Conservation (phyloP, 2,888 invertebrate species). For the Microctonus hyperodae region DNA sequence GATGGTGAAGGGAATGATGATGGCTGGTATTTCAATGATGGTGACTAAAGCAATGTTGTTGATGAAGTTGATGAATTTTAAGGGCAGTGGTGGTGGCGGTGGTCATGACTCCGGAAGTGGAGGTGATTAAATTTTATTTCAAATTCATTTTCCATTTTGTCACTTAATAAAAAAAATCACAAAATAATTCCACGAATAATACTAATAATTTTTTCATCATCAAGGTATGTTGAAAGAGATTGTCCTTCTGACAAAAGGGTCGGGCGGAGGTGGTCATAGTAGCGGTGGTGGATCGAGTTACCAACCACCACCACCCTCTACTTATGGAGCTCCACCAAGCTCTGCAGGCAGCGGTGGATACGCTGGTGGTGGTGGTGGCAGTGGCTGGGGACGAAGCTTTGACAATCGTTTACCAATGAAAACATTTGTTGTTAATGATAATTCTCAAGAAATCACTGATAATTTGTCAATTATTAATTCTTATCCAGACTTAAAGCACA, state of each 20-base stretch:
- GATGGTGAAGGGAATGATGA: slow-evolving; percentile 70
- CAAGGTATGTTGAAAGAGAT: slow-evolving; percentile 55
- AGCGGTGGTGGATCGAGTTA: slow-evolving; percentile 49
- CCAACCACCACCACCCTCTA: slow-evolving; percentile 52
- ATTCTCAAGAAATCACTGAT: slow-evolving; percentile 25
- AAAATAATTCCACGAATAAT: too few species aligned
- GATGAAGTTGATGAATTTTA: slow-evolving; percentile 52
- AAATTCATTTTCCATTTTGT: too few species aligned
- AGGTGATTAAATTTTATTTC: slow-evolving; percentile 44
- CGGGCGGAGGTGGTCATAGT: slow-evolving; percentile 63
- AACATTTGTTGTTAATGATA: slow-evolving; percentile 39
- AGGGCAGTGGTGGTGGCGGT: slow-evolving; percentile 48
- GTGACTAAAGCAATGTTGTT: slow-evolving; percentile 67
- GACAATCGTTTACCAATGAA: slow-evolving; percentile 56
- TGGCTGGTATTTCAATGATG: slow-evolving; percentile 70
- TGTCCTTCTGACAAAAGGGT: slow-evolving; percentile 62
- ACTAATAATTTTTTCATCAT: neutral
- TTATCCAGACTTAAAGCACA: slow-evolving; percentile 9
- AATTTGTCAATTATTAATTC: slow-evolving; percentile 10
- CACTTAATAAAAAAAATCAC: slow-evolving; percentile 17
- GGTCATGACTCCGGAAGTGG: slow-evolving; percentile 57
- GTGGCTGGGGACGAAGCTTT: slow-evolving; percentile 66
- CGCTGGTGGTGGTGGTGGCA: slow-evolving; percentile 56
- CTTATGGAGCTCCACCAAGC: slow-evolving; percentile 54
- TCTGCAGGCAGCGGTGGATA: slow-evolving; percentile 56